These are phyloP conservation scores for Syritta pipiens DNA, from an alignment of 2,888 invertebrate genomes.

Conservation along the genomic window DNA sequence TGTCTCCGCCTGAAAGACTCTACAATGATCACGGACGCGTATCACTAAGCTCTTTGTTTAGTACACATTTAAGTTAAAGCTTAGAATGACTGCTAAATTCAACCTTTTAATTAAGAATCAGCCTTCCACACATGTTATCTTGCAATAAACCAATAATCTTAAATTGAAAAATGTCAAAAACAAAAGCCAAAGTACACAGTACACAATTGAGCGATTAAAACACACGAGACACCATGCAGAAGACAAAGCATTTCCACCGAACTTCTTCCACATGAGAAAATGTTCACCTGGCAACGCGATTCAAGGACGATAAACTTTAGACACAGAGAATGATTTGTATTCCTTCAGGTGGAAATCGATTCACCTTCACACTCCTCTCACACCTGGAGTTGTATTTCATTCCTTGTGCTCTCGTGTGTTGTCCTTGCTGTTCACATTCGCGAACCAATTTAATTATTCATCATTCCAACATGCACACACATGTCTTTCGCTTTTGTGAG, in stretches of 20 bases:
- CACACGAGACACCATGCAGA: background rate
- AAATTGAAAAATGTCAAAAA: no score
- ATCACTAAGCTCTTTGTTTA: no score
- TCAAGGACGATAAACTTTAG: no score
- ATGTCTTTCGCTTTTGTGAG: background rate
- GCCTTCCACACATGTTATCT: no score
- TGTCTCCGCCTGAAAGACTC: no score
- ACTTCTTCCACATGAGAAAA: background rate
- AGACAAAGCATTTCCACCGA: background rate
- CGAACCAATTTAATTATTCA: conserved; percentile 51
- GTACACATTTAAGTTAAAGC: no score
- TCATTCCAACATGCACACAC: conserved; percentile 10
- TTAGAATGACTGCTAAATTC: no score
- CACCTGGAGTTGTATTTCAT: background rate
- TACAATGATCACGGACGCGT: no score
- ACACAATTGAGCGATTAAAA: no score
- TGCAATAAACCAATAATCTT: no score
- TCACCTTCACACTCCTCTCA: background rate
- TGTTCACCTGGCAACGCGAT: conserved; percentile 7
- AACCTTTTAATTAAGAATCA: no score
- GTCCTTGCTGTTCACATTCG: conserved; percentile 32
- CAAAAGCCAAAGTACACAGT: no score
- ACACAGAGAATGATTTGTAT: background rate
- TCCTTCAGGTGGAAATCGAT: conserved; percentile 12
- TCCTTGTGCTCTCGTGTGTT: conserved; percentile 14